These are phyloP conservation scores for Allacma fusca DNA, from an alignment of 2,888 invertebrate species.

Conservation along the genomic window DNA sequence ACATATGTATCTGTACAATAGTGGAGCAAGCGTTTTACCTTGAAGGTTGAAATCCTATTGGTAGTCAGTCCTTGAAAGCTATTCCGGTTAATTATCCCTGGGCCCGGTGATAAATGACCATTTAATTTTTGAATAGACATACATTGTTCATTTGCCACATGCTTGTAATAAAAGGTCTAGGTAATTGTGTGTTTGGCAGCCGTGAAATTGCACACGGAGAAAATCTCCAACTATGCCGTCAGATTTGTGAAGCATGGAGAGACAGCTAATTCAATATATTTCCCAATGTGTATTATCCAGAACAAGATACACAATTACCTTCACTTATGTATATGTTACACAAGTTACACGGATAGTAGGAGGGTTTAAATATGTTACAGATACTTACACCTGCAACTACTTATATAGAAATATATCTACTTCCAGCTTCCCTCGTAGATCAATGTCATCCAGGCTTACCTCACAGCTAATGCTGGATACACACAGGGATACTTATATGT, in stretches of 20 bases:
- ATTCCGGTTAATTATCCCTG: constrained; percentile 1
- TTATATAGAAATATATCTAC: too few species aligned
- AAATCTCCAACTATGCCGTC: background rate
- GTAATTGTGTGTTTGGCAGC: constrained; percentile 2
- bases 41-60: background rate
- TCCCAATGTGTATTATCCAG: too few species aligned
- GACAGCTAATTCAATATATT: too few species aligned
- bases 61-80: background rate
- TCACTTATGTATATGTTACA: too few species aligned
- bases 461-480: background rate
- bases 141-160: background rate
- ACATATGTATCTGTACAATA: too few species aligned
- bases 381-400: too few species aligned
- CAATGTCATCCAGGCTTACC: constrained; percentile 3
- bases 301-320: too few species aligned
- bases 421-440: background rate
- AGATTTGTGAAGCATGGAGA: background rate
- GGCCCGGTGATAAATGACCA: constrained; percentile 1
- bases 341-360: too few species aligned
- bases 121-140: background rate
- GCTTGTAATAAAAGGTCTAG: background rate
- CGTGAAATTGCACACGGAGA: constrained; percentile 8
- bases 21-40: background rate
- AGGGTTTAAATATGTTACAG: too few species aligned
- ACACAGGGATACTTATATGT: background rate